phyloP scores from a whole-genome alignment of 2,113 vertebrate species.

The Heteronetta atricapilla region DNA sequence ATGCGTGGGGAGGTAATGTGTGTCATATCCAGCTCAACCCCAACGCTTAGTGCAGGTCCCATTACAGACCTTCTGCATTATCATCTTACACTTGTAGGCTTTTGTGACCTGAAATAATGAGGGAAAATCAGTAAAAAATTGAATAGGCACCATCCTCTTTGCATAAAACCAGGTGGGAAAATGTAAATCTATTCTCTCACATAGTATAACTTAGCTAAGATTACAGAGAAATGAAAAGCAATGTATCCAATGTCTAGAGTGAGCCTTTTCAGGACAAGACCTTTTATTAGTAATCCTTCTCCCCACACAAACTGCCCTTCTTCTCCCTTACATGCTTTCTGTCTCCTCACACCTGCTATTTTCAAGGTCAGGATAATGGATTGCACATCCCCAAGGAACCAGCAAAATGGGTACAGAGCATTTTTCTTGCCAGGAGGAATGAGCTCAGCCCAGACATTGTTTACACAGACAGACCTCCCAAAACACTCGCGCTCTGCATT shows the following conservation, averaged over 20 bases:
- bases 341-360: slow-evolving; percentile 38
- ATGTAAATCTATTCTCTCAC: slow-evolving; percentile 63
- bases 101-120: slow-evolving; percentile 44
- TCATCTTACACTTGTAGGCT: slow-evolving; percentile 42
- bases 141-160: slow-evolving; percentile 10
- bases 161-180: slow-evolving; percentile 56
- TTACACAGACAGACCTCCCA: background rate
- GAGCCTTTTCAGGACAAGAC: slow-evolving; percentile 22
- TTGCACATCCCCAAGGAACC: slow-evolving; percentile 4
- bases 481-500: background rate
- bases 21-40: background rate
- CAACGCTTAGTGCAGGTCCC: background rate
- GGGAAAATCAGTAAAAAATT: slow-evolving; percentile 46
- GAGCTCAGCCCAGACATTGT: slow-evolving; percentile 21
- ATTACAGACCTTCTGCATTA: slow-evolving; percentile 23
- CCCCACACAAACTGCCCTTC: background rate
- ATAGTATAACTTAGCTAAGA: slow-evolving; percentile 17
- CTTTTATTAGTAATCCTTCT: slow-evolving; percentile 33
- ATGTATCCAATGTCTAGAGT: slow-evolving; percentile 21
- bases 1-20: background rate
- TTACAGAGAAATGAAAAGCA: slow-evolving; percentile 54
- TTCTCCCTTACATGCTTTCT: slow-evolving; percentile 18
- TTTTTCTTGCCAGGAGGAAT: slow-evolving; percentile 32
- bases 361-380: slow-evolving; percentile 22
- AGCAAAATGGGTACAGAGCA: background rate